Base-by-base conservation (phyloP, 2,888 invertebrate species). In the Drosophila tripunctata region DNA sequence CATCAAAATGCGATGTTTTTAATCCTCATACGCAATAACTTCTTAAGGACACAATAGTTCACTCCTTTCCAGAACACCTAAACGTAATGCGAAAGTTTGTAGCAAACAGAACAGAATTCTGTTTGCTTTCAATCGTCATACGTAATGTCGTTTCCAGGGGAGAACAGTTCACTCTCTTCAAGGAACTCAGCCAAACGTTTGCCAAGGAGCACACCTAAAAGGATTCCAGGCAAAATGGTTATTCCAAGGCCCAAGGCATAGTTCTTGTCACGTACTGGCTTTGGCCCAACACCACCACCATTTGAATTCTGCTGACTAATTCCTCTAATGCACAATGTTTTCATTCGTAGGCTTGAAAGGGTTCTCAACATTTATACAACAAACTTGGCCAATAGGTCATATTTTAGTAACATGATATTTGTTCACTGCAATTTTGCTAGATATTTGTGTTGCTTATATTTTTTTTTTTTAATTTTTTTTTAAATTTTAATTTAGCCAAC, bases 201-300 rank as follows among this genome's bases (percentile, higher is more conserved):
- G 1, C 43, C 74, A 17, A 63, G 4, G 2, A 12, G 10, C 4
- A 43, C 35, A n/a, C 71, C 55, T n/a, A 58, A 0, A 7, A 36
- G 8, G 5, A 72, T 19, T 1, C 71, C 63, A 0, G 74, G 63
- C 2, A 73, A 0, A 5, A 73, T 35, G 0, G 51, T 70, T 1
- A 50, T 2, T 14, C 45, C 41, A 17, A 71, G 1, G 0, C 35
- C 27, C 30, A 30, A 43, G 4, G 44, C 5, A 44, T 2, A 17
- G 33, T 31, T 27, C 14, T 40, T 57, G 0, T 10, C 12, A 10
- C 63, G 36, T 1, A 0, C n/a, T 14, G 71, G 70, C 10, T 12
- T n/a, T 4, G 58, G 31, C 4, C 24, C 24, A 0, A 44, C 8
- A 5, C 31, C 41, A 19, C 55, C 47, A n/a, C 3, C n/a, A n/a